Percentiles rank a stretch among this genome's conserved stretches.
These are phyloP conservation scores for Phalacrocorax pelagicus DNA, from an alignment of 2,113 vertebrate genomes.

Conservation along the genomic window DNA sequence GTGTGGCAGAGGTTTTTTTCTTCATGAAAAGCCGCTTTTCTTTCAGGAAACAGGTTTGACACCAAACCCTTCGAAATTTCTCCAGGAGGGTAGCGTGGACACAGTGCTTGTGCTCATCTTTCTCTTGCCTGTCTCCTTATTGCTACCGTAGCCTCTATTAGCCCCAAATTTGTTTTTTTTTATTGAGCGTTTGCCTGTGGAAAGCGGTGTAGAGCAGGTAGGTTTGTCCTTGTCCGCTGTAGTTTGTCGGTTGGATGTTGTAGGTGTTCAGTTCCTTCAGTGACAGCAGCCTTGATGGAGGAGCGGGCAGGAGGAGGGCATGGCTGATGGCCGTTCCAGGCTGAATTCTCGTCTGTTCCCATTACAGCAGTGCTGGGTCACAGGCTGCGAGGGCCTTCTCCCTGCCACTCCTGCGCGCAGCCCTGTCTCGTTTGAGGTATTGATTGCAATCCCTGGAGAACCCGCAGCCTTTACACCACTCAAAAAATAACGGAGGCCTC, in stretches of 20 bases:
- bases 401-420: background rate
- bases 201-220: background rate
- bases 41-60: background rate
- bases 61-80: background rate
- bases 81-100: background rate
- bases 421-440: background rate
- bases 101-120: background rate
- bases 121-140: background rate
- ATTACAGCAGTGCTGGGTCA: background rate
- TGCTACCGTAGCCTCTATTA: background rate
- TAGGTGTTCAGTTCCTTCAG: too few species aligned
- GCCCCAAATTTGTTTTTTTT: rapidly evolving
- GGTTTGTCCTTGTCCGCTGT: background rate
- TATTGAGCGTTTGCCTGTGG: background rate
- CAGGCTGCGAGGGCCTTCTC: background rate
- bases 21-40: background rate
- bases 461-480: background rate
- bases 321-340: background rate
- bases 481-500: background rate
- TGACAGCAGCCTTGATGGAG: background rate
- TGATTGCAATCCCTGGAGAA: background rate
- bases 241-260: background rate
- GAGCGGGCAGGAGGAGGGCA: background rate
- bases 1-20: rapidly evolving
- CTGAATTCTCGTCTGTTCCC: background rate